Evolutionary conservation across 2,797 vertebrate species (phyloP), one percentile per base, ranked within the genome.

Genomic region (Babyrousa celebensis): DNA sequence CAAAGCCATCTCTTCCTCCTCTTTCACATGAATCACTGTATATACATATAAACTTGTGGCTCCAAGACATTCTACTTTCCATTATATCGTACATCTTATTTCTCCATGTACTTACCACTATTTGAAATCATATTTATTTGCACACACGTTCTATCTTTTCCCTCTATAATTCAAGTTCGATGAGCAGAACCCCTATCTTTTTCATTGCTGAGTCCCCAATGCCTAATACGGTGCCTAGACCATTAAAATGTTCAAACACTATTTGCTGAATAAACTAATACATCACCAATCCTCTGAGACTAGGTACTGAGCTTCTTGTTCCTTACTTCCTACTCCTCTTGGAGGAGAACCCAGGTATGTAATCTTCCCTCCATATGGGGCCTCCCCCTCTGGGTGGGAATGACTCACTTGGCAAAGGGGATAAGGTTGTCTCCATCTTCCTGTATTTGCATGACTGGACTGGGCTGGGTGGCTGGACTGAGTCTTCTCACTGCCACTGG

Each of bases 371-470:
- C 62, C 9, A 62, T 62, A 56, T 56, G 17, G 1, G 68, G 11
- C 27, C 63, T 29, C 91, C 56, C 63, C 56, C 63, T 83, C 29
- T 29, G 20, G 21, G 27, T 78, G 80, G 43, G 52, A 85, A 91
- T 16, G 56, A 97, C 97, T 85, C 95, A 98, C 97, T 95, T 98
- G 56, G 93, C 97, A 92, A 98, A 98, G 29, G 98, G 98, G 72
- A 97, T 80, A 85, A 96, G 58, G 58, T 85, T 67, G n/a, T 87
- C 56, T 85, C 36, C 82, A 74, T 96, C 54, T 82, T 96, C 96
- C 43, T 82, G 88, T 56, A 72, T 68, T n/a, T 96, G 95, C 93
- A 93, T 94, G 67, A 74, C 84, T 65, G 75, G 63, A 90, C 63
- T 18, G 62, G 62, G 67, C 43, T 91, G 91, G 40, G 65, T 79